Conservation (phyloP, 2,113 vertebrate genomes). For the Eubucco bourcierii region DNA sequence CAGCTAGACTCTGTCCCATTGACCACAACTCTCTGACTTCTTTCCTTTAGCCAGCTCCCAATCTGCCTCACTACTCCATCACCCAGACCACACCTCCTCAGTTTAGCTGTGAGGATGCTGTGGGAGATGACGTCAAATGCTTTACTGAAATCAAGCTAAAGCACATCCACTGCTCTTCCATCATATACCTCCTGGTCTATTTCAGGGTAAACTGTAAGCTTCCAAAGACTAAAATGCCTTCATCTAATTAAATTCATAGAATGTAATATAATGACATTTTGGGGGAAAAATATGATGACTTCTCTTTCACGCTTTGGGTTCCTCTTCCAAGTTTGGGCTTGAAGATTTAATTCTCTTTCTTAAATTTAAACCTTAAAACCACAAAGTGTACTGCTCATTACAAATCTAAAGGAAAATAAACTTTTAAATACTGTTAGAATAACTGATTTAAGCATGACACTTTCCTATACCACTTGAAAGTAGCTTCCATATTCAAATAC, state of each 20-base stretch:
- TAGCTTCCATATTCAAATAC: slow-evolving; percentile 49
- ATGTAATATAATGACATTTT: neutral
- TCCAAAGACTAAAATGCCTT: neutral
- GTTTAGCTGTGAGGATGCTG: no score
- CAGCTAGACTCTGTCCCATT: no score
- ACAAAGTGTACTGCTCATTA: neutral
- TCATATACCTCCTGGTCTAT: neutral
- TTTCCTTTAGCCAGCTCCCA: no score
- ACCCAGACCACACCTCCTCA: no score
- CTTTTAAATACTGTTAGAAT: neutral
- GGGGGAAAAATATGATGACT: neutral
- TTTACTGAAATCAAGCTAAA: no score
- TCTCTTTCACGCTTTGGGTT: neutral
- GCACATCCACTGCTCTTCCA: no score
- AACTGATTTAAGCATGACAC: neutral
- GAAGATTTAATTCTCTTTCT: neutral
- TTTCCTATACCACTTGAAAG: slow-evolving; percentile 34
- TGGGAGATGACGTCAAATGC: no score
- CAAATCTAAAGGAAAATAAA: neutral
- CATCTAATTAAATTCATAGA: neutral
- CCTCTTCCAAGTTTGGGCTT: neutral
- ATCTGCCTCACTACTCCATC: no score
- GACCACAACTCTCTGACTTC: no score
- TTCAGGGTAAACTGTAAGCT: neutral
- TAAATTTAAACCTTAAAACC: neutral